Evolutionary conservation across 64 coral and sea anemone species (phyloP).

Genomic region (Astreopora myriophthalma): DNA sequence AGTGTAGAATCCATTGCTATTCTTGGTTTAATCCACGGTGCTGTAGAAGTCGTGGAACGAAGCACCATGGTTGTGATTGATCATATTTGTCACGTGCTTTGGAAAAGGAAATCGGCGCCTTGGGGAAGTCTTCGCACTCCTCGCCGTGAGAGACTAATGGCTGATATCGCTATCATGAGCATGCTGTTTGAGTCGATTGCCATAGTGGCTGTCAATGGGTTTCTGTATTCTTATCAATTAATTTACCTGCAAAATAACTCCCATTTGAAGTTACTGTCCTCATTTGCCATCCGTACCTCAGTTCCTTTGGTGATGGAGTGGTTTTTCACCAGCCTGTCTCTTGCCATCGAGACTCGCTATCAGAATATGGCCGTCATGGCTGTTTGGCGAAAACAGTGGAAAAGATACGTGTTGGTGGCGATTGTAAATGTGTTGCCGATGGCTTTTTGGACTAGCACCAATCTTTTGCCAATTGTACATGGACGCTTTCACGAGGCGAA

Average conservation of each 20-base stretch:
- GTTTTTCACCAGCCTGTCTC: constrained; percentile 3
- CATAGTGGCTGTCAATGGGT: background rate
- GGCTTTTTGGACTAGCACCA: background rate
- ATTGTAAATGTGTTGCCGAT: background rate
- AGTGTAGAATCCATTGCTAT: background rate
- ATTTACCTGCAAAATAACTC: background rate
- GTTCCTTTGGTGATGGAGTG: background rate
- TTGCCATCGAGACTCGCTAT: background rate
- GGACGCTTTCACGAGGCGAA: background rate
- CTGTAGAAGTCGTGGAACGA: background rate
- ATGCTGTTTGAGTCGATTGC: background rate
- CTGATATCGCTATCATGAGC: background rate
- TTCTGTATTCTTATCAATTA: background rate
- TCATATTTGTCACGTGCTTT: background rate
- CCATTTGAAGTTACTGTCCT: background rate
- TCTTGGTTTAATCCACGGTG: background rate
- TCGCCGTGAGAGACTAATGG: too few relatives aligned
- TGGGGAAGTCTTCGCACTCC: constrained; percentile 11
- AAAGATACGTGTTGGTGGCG: background rate
- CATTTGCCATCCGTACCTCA: background rate
- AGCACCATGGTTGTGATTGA: background rate
- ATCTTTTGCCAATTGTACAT: background rate
- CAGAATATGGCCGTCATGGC: constrained; percentile 21
- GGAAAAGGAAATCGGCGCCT: background rate
- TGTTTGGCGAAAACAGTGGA: constrained; percentile 9